Conservation (phyloP, 2,797 vertebrate species). For the Hemitrygon akajei region DNA sequence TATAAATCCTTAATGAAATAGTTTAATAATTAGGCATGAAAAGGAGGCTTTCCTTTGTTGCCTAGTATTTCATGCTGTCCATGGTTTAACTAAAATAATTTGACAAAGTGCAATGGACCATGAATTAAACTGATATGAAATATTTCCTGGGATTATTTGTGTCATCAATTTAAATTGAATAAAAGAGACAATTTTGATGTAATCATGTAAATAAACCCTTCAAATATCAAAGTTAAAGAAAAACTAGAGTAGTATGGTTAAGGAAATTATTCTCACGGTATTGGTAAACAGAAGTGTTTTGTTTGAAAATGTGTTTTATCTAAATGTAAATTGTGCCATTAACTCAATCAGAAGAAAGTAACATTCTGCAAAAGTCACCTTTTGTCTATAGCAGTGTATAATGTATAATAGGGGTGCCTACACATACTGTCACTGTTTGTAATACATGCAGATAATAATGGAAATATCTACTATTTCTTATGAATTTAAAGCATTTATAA, state of each 20-base stretch:
- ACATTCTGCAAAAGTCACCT: not conserved
- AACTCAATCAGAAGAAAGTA: not conserved
- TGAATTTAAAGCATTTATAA: slow-evolving; percentile 13
- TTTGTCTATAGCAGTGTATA: not conserved
- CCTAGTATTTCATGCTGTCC: not conserved
- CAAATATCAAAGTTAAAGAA: not conserved
- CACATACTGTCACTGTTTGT: not conserved
- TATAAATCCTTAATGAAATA: not conserved
- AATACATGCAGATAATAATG: not conserved
- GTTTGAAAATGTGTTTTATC: not conserved
- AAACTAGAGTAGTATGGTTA: not conserved
- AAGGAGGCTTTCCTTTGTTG: not conserved
- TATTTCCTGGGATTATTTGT: slow-evolving; percentile 1
- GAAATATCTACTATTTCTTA: slow-evolving; percentile 8
- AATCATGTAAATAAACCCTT: slow-evolving; percentile 29
- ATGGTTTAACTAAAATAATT: slow-evolving; percentile 24
- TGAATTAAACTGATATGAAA: slow-evolving; percentile 13
- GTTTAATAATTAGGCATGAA: not conserved
- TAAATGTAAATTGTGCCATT: not conserved
- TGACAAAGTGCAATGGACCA: not conserved
- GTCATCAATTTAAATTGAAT: slow-evolving; percentile 1
- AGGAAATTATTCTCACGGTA: not conserved
- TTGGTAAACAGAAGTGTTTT: not conserved
- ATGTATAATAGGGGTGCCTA: not conserved
- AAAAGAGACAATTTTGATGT: slow-evolving; percentile 26